Percentiles rank a stretch among this genome's conserved stretches.
Evolutionary conservation across 2,113 vertebrate species (phyloP).

Genomic region (Phoxinus phoxinus): DNA sequence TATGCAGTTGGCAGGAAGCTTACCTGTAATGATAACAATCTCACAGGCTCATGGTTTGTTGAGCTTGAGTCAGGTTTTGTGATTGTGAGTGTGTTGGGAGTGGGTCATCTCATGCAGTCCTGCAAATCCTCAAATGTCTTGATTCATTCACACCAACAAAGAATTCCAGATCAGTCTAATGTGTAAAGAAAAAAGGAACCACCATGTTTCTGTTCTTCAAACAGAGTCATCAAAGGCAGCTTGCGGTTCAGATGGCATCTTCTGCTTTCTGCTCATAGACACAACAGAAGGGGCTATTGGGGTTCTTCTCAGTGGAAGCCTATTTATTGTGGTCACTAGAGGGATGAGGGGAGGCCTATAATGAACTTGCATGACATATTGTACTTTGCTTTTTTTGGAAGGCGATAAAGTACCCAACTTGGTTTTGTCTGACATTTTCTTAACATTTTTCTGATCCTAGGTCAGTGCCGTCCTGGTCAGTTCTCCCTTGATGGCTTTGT

Average conservation of each 20-base stretch:
- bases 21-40: conserved; percentile 70
- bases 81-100: conserved; percentile 18
- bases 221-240: conserved; percentile 68
- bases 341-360: conserved; percentile 58
- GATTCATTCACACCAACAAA: conserved; percentile 63
- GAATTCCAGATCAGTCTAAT: conserved; percentile 46
- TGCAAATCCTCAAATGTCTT: conserved; percentile 52
- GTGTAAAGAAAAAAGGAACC: conserved; percentile 63
- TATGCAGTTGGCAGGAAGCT: conserved; percentile 68
- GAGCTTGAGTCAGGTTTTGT: conserved; percentile 18
- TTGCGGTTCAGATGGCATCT: conserved; percentile 66
- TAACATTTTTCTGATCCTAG: conserved; percentile 69
- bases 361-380: conserved; percentile 49
- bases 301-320: conserved; percentile 58
- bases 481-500: conserved; percentile 89
- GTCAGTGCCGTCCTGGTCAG: conserved; percentile 89
- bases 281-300: conserved; percentile 72
- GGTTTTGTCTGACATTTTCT: background rate
- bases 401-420: background rate
- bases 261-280: conserved; percentile 67
- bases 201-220: conserved; percentile 69
- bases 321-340: conserved; percentile 65
- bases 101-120: conserved; percentile 60
- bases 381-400: conserved; percentile 39
- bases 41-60: conserved; percentile 62